Evolutionary conservation across 1,140 invertebrate genomes (phyloP).

Genomic region (Bombus terrestris): DNA sequence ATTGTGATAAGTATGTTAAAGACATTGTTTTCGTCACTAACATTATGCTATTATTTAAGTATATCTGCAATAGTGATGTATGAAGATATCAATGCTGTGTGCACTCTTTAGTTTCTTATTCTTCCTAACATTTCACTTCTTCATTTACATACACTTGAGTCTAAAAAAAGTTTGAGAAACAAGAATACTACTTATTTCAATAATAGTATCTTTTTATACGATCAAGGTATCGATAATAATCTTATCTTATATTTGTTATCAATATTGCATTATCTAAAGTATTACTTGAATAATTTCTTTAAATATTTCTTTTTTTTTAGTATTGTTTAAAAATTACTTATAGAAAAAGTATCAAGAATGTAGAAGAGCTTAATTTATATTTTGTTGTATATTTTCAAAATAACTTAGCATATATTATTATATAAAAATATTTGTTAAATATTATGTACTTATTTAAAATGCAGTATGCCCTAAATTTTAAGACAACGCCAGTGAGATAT

Average conservation of each 20-base stretch:
- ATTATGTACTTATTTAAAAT: slow-evolving; percentile 38
- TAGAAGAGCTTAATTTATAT: slow-evolving; percentile 19
- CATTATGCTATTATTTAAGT: neutral
- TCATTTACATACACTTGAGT: neutral
- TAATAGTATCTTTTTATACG: neutral
- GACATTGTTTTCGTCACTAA: slow-evolving; percentile 10
- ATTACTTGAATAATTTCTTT: slow-evolving; percentile 11
- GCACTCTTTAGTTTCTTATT: slow-evolving; percentile 13
- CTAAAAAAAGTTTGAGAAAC: slow-evolving; percentile 36
- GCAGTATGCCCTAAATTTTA: slow-evolving; percentile 33
- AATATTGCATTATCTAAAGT: slow-evolving; percentile 15
- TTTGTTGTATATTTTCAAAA: slow-evolving; percentile 26
- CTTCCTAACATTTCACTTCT: neutral
- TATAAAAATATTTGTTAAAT: slow-evolving; percentile 24
- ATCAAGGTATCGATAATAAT: neutral
- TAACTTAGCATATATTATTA: neutral
- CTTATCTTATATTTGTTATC: slow-evolving; percentile 17
- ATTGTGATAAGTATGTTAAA: slow-evolving; percentile 29
- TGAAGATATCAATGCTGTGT: neutral
- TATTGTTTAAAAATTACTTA: neutral
- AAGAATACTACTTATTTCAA: slow-evolving; percentile 31
- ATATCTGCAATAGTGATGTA: neutral
- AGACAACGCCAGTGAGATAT: slow-evolving; percentile 44
- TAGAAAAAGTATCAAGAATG: neutral
- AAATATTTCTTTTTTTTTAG: neutral